Conservation (phyloP, 2,113 vertebrate genomes). For the Zootoca vivipara region DNA sequence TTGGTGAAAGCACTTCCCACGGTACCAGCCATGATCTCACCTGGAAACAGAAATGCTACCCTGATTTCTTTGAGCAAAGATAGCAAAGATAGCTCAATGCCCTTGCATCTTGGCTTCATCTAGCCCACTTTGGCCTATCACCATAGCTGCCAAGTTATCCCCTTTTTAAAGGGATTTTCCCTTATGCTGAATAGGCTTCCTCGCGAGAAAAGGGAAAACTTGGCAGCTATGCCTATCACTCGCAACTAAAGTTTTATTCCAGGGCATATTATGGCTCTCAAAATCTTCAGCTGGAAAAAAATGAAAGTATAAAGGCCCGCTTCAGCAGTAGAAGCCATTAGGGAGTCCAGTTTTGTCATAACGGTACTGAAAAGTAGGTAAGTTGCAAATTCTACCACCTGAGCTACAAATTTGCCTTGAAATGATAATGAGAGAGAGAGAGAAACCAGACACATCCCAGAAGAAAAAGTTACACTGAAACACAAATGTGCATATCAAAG, state of each 20-base stretch:
- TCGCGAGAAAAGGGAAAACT: no score
- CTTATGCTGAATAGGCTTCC: no score
- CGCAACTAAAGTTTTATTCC: neutral
- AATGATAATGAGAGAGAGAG: conserved; percentile 1
- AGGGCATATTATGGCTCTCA: rapidly evolving
- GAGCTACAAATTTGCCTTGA: conserved; percentile 34
- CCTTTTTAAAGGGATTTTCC: no score
- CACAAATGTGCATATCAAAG: neutral
- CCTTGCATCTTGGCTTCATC: neutral
- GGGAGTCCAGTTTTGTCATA: neutral
- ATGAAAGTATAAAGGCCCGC: rapidly evolving
- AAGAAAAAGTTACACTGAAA: neutral
- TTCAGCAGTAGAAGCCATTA: neutral
- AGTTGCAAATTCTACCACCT: neutral
- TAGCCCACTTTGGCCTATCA: neutral
- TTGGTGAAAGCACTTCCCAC: neutral
- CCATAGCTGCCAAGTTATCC: no score
- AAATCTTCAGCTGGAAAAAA: neutral
- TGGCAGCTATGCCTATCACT: neutral
- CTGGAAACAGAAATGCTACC: neutral
- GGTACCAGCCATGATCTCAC: neutral
- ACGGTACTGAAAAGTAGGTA: neutral
- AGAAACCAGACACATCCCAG: neutral
- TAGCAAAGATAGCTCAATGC: neutral
- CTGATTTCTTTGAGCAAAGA: neutral